Percentiles rank a stretch among this genome's conserved stretches.
Evolutionary conservation across 2,888 invertebrate genomes (phyloP).

Genomic region (Cylindroiulus punctatus): DNA sequence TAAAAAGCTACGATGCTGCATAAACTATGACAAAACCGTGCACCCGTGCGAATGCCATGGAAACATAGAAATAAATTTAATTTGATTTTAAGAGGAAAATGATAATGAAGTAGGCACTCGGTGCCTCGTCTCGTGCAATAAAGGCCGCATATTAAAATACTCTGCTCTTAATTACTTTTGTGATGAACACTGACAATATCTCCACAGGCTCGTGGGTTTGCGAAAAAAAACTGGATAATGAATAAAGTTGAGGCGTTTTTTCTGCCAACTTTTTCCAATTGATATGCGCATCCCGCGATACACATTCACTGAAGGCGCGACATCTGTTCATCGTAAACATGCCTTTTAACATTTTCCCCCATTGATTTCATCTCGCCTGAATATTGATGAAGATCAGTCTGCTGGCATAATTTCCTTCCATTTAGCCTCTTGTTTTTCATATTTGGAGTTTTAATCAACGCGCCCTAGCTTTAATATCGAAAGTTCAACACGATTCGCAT

Average conservation of each 20-base stretch:
- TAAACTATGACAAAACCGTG: slow-evolving; percentile 18
- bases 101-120: slow-evolving; percentile 18
- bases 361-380: slow-evolving; percentile 10
- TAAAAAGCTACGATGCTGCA: background rate
- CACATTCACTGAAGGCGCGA: background rate
- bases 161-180: slow-evolving; percentile 9
- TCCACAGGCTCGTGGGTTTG: background rate
- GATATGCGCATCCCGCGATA: background rate
- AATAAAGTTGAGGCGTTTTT: slow-evolving; percentile 18
- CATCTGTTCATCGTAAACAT: slow-evolving; percentile 18
- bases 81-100: slow-evolving; percentile 9
- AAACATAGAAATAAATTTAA: background rate
- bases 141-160: slow-evolving; percentile 1
- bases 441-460: background rate
- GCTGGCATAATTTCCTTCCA: background rate
- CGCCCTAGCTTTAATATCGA: background rate
- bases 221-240: slow-evolving; percentile 18
- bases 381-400: slow-evolving; percentile 2
- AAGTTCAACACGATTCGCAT: background rate
- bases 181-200: background rate
- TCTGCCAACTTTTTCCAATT: slow-evolving; percentile 8
- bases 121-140: background rate
- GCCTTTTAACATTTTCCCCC: slow-evolving; percentile 14
- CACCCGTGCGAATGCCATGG: background rate
- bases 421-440: slow-evolving; percentile 18